Base-by-base conservation (phyloP, 1,140 invertebrate genomes). In the Eumaeus atala region DNA sequence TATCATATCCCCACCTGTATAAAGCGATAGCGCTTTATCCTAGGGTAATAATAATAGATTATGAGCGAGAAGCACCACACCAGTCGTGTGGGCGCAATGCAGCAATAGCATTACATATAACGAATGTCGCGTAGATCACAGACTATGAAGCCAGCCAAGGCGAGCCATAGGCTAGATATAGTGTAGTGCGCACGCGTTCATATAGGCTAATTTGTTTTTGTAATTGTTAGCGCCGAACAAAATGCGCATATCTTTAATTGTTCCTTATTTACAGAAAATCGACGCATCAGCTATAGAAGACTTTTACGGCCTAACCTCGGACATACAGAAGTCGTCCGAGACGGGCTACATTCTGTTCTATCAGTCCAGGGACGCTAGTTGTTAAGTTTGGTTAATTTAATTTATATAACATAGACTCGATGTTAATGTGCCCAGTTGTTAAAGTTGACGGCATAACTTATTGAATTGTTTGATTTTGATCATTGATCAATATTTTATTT, bases 311-410 rank as follows among this genome's bases (percentile, higher is more conserved):
- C 91, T 99, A 64, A 98, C 98, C 14, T 97, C 97, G 56, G 97
- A 99, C 84, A 95, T 97, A 75, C 97, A 99, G 80, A 99, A 99
- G 88, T 99, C 97, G 68, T 98, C 97, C 21, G 98, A 99, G 90
- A 99, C 98, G 61, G 98, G 98, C 66, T 99, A 99, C 87, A 99
- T 99, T 82, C 89, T 99, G 64, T 99, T 99, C 89, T 99, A 99
- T 89, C 98, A 99, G 88, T 98, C 97, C 37, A 92, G 97, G 81
- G 97, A 99, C 76, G 81, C 81, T 79, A 87, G 77, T 77, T 84
- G 80, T 83, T 87, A 84, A 87, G 66, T 81, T 81, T 79, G 66
- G 67, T 64, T 72, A 70, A 71, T 67, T 80, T 42, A 74, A 83
- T 80, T 82, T 84, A 80, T 79, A 73, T 74, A 72, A 62, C 59